Percentiles rank a stretch among this genome's conserved stretches.
phyloP scores from a whole-genome alignment of 2,113 vertebrate species.

The Lepidothrix coronata region DNA sequence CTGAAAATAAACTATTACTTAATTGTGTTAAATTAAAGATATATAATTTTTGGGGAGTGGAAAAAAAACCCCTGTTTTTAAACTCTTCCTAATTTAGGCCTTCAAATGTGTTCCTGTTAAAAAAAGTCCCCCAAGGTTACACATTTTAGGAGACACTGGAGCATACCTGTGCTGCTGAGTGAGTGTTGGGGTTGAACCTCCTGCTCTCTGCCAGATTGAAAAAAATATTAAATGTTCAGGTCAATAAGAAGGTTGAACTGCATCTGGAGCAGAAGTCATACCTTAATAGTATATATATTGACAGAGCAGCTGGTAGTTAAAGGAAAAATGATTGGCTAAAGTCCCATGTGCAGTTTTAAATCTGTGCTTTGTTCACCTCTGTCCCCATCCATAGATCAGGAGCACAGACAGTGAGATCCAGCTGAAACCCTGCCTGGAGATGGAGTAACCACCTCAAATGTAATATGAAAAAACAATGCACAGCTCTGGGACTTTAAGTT shows the following conservation, averaged over 20 bases:
- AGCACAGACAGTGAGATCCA: not conserved
- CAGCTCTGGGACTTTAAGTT: not conserved
- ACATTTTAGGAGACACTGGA: not conserved
- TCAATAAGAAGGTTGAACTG: not conserved
- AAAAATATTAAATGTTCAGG: not conserved
- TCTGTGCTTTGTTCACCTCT: not conserved
- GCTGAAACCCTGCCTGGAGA: not conserved
- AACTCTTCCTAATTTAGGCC: not conserved
- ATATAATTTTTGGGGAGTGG: not conserved
- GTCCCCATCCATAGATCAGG: not conserved
- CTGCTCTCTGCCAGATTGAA: not conserved
- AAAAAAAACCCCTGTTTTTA: not conserved
- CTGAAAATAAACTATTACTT: not conserved
- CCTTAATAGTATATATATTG: not conserved
- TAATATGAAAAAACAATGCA: not conserved
- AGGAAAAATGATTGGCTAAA: not conserved
- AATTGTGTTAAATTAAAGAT: not conserved
- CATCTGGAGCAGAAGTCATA: not conserved
- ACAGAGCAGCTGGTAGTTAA: not conserved
- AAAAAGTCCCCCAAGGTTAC: not conserved
- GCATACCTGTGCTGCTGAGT: not conserved
- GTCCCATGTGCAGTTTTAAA: not conserved
- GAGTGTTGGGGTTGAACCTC: not conserved
- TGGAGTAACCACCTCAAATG: accelerated
- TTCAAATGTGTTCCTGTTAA: not conserved